Base-by-base conservation (phyloP, 2,797 vertebrate genomes). In the Catostomus latipinnis region DNA sequence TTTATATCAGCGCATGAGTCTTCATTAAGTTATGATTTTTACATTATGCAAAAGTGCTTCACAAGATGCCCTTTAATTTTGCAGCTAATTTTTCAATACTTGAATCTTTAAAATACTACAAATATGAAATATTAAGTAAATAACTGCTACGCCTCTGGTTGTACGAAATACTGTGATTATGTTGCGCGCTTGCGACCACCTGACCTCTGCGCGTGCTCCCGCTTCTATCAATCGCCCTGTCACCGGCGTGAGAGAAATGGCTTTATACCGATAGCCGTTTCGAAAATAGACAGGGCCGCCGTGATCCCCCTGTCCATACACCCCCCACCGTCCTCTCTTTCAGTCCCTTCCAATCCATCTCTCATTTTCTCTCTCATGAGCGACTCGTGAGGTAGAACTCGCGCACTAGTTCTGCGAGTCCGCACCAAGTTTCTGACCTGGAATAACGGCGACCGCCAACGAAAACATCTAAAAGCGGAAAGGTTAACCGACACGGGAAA, bases 211-310 rank as follows among this genome's bases (percentile, higher is more conserved):
- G 76, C 62, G 67, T 61, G 53, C 74, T 71, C 75, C 61, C 75
- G 43, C 48, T 43, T 71, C 84, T 81, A 81, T 81, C 75, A 81
- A 75, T 50, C 67, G 63, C 78, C 78, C 80, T 69, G 84, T 46
- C 83, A 70, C 82, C 50, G 77, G 60, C 78, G 82, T 82, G 85
- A 81, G 84, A 86, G 86, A 87, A 90, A 87, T 86, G 86, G 89
- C 80, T 84, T 72, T 72, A 87, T 16, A 81, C 86, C 84, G 84
- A 89, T 84, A 82, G 89, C 84, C 83, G 49, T 79, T 86, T 92
- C 93, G 80, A 94, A 94, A 95, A 94, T 93, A 94, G 93, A 90
- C 76, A 46, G 70, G 74, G 84, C 79, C 74, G 72, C 79, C 81
- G 82, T 83, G 76, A 82, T 80, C 83, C 77, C 62, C 22, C 56